phyloP scores from a whole-genome alignment of 2,113 vertebrate genomes.

The Acrocephalus arundinaceus region DNA sequence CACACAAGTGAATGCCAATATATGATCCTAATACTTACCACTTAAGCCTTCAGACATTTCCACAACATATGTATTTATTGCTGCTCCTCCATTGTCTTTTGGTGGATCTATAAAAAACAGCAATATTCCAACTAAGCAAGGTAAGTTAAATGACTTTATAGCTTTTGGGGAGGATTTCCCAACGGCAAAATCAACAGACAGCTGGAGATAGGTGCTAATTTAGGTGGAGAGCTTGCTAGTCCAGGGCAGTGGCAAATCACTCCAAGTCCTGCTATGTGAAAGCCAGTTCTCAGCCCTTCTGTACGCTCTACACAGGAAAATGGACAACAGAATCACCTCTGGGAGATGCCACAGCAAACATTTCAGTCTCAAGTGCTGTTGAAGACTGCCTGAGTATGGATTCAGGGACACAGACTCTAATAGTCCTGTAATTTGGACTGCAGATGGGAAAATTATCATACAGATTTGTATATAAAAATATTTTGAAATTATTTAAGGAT shows the following conservation, averaged over 20 bases:
- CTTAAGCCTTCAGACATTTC: slow-evolving; percentile 88
- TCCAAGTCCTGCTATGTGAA: background rate
- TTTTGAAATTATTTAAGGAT: background rate
- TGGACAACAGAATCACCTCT: background rate
- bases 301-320: background rate
- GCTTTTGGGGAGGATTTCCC: background rate
- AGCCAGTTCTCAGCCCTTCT: background rate
- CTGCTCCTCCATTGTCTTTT: slow-evolving; percentile 90
- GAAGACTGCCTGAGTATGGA: background rate
- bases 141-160: background rate
- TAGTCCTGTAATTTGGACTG: background rate
- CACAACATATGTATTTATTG: slow-evolving; percentile 87
- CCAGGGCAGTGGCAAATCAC: background rate
- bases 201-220: background rate
- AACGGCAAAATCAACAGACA: background rate
- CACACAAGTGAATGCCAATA: background rate
- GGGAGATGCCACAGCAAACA: background rate
- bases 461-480: background rate
- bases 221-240: background rate
- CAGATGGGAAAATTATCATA: background rate
- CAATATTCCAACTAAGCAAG: background rate
- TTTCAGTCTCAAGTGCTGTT: background rate
- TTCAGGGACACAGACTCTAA: background rate
- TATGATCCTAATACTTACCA: slow-evolving; percentile 72
- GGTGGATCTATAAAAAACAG: slow-evolving; percentile 81